These are phyloP conservation scores for Porites evermanni DNA, from an alignment of 92 coral and sea anemone species.

Conservation along the genomic window DNA sequence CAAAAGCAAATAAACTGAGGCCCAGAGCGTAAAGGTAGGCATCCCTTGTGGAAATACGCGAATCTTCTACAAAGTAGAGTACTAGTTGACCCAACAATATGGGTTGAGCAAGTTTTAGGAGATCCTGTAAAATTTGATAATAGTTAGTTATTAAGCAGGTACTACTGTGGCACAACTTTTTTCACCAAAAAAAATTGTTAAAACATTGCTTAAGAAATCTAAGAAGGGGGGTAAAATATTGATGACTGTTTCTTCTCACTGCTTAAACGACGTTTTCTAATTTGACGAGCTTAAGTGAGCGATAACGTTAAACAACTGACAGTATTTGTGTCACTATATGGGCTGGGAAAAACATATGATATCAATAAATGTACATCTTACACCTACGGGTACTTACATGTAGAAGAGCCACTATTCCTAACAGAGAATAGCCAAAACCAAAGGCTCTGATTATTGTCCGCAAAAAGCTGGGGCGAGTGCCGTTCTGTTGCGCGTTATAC, in stretches of 20 bases:
- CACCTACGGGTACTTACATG: slow-evolving; percentile 49
- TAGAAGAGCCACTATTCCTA: slow-evolving; percentile 67
- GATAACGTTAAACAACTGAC: no score
- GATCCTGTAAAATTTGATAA: slow-evolving; percentile 56
- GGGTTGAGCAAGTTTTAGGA: slow-evolving; percentile 73
- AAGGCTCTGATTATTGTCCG: slow-evolving; percentile 67
- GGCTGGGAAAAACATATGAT: no score
- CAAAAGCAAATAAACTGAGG: slow-evolving; percentile 67
- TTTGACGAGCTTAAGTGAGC: no score
- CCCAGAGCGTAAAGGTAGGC: slow-evolving; percentile 82
- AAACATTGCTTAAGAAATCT: no score
- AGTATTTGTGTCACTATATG: no score
- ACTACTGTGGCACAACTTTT: no score
- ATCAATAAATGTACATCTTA: no score
- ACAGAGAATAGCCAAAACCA: slow-evolving; percentile 70
- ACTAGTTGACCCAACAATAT: slow-evolving; percentile 72
- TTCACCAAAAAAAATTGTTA: no score
- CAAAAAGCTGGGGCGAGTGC: slow-evolving; percentile 66
- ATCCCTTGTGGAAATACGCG: slow-evolving; percentile 54
- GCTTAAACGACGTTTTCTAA: no score
- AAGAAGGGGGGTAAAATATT: no score
- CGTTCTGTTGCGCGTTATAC: slow-evolving; percentile 25
- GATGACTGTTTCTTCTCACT: no score
- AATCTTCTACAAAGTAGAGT: slow-evolving; percentile 68
- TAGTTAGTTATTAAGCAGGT: neutral